A percentile compares a stretch with the other conserved stretches of the same genome.
Conservation (phyloP, 2,797 vertebrate species). For the Luscinia megarhynchos region DNA sequence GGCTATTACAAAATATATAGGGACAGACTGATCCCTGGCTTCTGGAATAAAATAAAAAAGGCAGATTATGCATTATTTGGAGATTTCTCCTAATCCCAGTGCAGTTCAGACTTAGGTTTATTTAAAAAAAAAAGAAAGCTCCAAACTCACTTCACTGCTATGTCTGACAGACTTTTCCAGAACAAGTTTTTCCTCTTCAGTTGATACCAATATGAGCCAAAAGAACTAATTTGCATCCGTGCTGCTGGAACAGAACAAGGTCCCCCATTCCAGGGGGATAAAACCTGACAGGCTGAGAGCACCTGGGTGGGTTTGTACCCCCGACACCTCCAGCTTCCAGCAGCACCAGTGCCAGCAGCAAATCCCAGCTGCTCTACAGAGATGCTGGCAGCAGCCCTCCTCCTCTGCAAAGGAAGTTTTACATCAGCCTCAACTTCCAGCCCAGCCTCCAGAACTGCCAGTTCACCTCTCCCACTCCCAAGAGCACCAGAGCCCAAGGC, state of each 20-base stretch:
- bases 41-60: conserved; percentile 21
- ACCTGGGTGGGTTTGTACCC: neutral
- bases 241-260: neutral
- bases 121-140: neutral
- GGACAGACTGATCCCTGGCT: conserved; percentile 72
- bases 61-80: neutral
- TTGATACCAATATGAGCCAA: conserved; percentile 19
- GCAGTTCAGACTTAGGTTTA: neutral
- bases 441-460: neutral
- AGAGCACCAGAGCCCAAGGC: neutral
- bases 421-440: neutral
- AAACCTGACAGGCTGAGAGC: neutral
- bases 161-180: conserved; percentile 35
- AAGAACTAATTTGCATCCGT: neutral
- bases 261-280: neutral
- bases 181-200: conserved; percentile 58
- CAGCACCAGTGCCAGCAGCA: neutral
- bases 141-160: neutral
- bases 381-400: neutral
- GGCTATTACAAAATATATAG: conserved; percentile 76
- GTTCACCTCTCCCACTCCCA: neutral
- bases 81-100: neutral
- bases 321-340: neutral
- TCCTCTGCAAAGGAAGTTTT: neutral
- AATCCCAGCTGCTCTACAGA: fast-evolving